phyloP scores from a whole-genome alignment of 2,113 vertebrate species.

The Passerina amoena region DNA sequence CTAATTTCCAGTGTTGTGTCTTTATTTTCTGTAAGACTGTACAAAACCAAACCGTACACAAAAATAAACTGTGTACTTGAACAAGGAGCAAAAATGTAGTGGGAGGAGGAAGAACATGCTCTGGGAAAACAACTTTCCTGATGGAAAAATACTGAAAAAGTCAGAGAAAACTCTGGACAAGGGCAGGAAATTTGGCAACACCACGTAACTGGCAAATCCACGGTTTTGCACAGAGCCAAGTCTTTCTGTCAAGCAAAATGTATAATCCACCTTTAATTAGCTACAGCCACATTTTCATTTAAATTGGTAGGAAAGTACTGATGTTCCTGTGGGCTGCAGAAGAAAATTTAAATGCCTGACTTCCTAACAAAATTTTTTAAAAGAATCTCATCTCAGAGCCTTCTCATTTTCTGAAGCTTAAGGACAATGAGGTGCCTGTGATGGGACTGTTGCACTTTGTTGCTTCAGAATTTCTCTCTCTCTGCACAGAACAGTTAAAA shows the following conservation, averaged over 20 bases:
- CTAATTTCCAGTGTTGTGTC: background rate
- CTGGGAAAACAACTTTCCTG: background rate
- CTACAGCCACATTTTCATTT: background rate
- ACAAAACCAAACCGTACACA: background rate
- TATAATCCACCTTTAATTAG: background rate
- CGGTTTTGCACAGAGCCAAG: background rate
- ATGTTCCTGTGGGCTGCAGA: background rate
- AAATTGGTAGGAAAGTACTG: background rate
- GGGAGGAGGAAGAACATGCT: background rate
- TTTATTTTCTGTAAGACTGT: background rate
- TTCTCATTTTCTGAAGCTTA: background rate
- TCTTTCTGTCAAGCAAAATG: background rate
- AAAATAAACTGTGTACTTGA: background rate
- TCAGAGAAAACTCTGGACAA: background rate
- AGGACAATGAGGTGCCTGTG: background rate
- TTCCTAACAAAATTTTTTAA: background rate
- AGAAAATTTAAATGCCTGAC: background rate
- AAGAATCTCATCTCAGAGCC: background rate
- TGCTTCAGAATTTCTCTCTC: background rate
- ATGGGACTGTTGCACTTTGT: background rate
- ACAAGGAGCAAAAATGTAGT: background rate
- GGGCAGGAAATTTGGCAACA: background rate
- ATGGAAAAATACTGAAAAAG: background rate
- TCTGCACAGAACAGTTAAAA: background rate
- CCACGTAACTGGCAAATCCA: background rate